Conservation (phyloP, 2,113 vertebrate species). For the Atherinomorus stipes region DNA sequence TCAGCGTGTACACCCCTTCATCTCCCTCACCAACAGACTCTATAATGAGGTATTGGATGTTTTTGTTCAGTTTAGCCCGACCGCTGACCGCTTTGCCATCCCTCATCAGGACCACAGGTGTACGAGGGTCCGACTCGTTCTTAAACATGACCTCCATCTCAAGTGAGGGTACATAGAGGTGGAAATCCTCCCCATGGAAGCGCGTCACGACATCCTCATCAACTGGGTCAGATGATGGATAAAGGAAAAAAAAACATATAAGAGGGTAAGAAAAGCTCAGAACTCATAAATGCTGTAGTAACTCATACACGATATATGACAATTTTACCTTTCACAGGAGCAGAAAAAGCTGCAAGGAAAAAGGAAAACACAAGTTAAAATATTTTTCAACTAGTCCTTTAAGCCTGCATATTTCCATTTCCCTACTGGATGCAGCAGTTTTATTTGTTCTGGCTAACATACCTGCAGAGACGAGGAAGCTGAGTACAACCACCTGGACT, state of each 20-base stretch:
- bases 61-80: conserved; percentile 66
- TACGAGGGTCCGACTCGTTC: conserved; percentile 17
- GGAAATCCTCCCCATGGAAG: conserved; percentile 78
- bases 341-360: conserved; percentile 65
- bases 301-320: not conserved
- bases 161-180: conserved; percentile 65
- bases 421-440: not conserved
- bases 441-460: conserved; percentile 6
- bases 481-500: conserved; percentile 54
- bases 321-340: conserved; percentile 72
- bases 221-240: conserved; percentile 16
- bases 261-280: conserved; percentile 1
- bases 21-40: conserved; percentile 74
- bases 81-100: conserved; percentile 15
- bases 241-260: conserved; percentile 9
- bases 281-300: not conserved
- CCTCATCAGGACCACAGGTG: conserved; percentile 66
- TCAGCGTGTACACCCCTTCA: conserved; percentile 80
- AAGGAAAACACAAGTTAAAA: conserved; percentile 3
- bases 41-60: conserved; percentile 70
- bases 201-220: conserved; percentile 43
- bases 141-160: conserved; percentile 66
- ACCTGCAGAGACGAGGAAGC: conserved; percentile 77
- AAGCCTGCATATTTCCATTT: not conserved
- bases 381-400: not conserved